Evolutionary conservation across 2,797 vertebrate species (phyloP).

Genomic region (Tympanoctomys barrerae): DNA sequence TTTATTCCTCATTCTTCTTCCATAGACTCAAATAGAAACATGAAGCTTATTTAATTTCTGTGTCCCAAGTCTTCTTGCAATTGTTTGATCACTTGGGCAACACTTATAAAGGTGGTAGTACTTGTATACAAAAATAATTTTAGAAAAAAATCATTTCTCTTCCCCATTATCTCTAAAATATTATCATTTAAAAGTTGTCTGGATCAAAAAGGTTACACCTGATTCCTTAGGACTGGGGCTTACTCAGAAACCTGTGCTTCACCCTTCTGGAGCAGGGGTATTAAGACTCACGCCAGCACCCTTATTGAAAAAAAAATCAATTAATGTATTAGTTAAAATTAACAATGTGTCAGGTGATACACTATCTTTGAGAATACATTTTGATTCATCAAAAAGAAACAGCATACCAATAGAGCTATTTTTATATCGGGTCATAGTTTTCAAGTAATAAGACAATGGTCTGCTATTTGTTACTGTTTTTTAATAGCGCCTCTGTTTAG

Average conservation of each 20-base stretch:
- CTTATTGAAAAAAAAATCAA: neutral
- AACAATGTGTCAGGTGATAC: neutral
- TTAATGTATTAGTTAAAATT: neutral
- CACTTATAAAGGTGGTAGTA: neutral
- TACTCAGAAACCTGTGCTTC: fast-evolving
- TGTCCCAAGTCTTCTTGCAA: neutral
- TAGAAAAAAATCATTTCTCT: neutral
- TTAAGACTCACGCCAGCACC: too few species aligned
- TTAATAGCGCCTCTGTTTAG: neutral
- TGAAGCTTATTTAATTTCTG: neutral
- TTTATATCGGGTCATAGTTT: neutral
- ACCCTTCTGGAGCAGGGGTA: neutral
- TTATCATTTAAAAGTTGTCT: neutral
- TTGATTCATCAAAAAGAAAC: neutral
- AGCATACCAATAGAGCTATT: neutral
- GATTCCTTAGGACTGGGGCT: neutral
- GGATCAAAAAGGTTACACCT: neutral
- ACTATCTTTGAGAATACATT: neutral
- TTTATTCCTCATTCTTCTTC: neutral
- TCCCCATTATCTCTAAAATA: neutral
- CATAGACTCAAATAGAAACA: neutral
- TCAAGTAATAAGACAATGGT: neutral
- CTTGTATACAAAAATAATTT: neutral
- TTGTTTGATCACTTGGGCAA: neutral
- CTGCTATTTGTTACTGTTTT: neutral